Evolutionary conservation across 2,888 invertebrate genomes (phyloP).

Genomic region (Drosophila multiciliata): DNA sequence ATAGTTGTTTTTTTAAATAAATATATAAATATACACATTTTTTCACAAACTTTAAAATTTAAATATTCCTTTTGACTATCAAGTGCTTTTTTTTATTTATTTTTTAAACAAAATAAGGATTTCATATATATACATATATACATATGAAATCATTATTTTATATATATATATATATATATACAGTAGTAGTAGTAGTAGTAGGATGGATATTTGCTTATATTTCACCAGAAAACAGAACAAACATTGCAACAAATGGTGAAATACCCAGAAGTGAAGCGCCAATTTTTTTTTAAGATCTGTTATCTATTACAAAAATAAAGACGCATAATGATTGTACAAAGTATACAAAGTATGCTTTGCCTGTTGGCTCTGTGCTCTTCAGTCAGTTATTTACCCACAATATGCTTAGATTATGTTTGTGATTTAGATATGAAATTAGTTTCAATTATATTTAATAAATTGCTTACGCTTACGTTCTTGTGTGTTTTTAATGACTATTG

Average conservation of each 20-base stretch:
- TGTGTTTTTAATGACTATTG: slow-evolving; percentile 31
- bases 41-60: not conserved
- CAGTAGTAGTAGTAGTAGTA: too few relatives aligned
- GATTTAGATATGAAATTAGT: slow-evolving; percentile 17
- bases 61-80: not conserved
- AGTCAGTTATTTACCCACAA: slow-evolving; percentile 20
- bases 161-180: too few relatives aligned
- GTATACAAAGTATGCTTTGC: slow-evolving; percentile 21
- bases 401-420: not conserved
- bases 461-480: slow-evolving; percentile 11
- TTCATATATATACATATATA: too few relatives aligned
- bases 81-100: too few relatives aligned
- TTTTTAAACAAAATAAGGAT: too few relatives aligned
- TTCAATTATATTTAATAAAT: slow-evolving; percentile 15
- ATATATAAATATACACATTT: not conserved
- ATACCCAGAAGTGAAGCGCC: slow-evolving; percentile 51
- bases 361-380: slow-evolving; percentile 1
- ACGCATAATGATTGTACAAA: slow-evolving; percentile 26
- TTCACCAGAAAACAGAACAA: slow-evolving; percentile 16
- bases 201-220: not conserved
- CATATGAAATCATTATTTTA: too few relatives aligned
- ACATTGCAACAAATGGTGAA: slow-evolving; percentile 61
- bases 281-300: slow-evolving; percentile 55
- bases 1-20: not conserved
- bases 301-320: slow-evolving; percentile 59